phyloP scores from a whole-genome alignment of 2,797 vertebrate genomes.

The Natrix natrix region DNA sequence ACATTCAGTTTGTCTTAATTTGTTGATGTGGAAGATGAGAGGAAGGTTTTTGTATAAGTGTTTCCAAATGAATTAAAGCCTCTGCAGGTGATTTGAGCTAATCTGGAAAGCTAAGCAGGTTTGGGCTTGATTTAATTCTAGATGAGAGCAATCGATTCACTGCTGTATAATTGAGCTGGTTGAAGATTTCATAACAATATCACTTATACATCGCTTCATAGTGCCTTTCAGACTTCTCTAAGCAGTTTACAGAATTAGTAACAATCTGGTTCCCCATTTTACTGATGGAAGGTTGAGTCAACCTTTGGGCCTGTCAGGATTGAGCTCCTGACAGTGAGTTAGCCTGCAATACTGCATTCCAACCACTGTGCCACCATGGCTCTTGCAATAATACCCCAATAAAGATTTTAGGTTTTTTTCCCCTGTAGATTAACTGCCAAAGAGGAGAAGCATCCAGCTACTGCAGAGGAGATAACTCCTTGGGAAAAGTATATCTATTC shows the following conservation, averaged over 20 bases:
- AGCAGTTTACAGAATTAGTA: too few relatives aligned
- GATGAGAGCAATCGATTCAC: not conserved
- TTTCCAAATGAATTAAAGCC: not conserved
- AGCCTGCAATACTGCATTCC: too few relatives aligned
- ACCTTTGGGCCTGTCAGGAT: too few relatives aligned
- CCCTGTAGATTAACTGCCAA: slow-evolving; percentile 83
- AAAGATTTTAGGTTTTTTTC: not conserved
- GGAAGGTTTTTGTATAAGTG: not conserved
- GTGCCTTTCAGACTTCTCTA: too few relatives aligned
- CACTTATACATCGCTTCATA: too few relatives aligned
- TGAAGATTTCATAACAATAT: too few relatives aligned
- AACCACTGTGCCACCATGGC: too few relatives aligned
- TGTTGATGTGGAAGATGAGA: not conserved
- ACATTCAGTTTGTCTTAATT: not conserved
- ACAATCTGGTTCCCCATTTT: too few relatives aligned
- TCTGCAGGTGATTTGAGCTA: not conserved
- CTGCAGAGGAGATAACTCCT: slow-evolving; percentile 76
- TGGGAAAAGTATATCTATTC: slow-evolving; percentile 85
- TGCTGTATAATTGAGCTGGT: too few relatives aligned
- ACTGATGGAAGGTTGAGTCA: too few relatives aligned
- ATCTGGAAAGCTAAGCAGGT: not conserved
- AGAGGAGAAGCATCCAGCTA: slow-evolving; percentile 74
- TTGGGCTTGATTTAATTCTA: not conserved
- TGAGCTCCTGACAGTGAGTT: too few relatives aligned
- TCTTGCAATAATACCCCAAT: too few relatives aligned